Evolutionary conservation across 2,888 invertebrate genomes (phyloP), one percentile per base, ranked within the genome.

Genomic region (Netelia melanura): DNA sequence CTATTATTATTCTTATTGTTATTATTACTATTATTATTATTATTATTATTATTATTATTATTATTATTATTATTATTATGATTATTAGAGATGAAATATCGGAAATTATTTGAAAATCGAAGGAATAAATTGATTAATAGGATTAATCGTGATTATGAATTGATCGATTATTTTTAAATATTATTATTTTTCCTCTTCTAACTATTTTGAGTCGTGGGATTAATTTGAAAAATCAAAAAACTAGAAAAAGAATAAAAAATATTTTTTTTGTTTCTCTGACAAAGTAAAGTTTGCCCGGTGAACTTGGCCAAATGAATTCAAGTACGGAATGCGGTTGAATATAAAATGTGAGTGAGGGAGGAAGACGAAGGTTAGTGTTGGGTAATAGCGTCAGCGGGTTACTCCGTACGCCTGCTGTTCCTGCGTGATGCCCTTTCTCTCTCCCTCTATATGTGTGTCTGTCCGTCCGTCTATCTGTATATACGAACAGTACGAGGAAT

Each of bases 341-440:
- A 30, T 30, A 30, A 79, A 52, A 67, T 61, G 62, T 54, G 48
- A 5, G 68, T 62, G 8, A 61, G 48, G 38, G 30, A 79, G 70
- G 48, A 75, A 64, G 38, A 72, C 54, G 64, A 43, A 71, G 81
- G 68, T 75, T 70, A 62, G 67, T 38, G 81, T 67, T 72, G 67
- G 30, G 48, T 38, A 56, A 21, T 56, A 58, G 65, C 71, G 64
- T 77, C 76, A 68, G 65, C 44, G 61, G 80, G 85, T 17, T 78
- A 56, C 58, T 23, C n/a, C 74, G 78, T 10, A 67, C 70, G 86
- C 86, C 84, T 83, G 87, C 80, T 87, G 84, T 84, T 86, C 58
- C 61, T 65, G 38, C 81, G 25, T 58, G 44, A 65, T 58, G 56
- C 65, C 61, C 9, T 75, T 8, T 65, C n/a, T 5, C 30, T 30